These are phyloP conservation scores for Hemibagrus guttatus DNA, from an alignment of 2,797 vertebrate genomes.

Conservation along the genomic window DNA sequence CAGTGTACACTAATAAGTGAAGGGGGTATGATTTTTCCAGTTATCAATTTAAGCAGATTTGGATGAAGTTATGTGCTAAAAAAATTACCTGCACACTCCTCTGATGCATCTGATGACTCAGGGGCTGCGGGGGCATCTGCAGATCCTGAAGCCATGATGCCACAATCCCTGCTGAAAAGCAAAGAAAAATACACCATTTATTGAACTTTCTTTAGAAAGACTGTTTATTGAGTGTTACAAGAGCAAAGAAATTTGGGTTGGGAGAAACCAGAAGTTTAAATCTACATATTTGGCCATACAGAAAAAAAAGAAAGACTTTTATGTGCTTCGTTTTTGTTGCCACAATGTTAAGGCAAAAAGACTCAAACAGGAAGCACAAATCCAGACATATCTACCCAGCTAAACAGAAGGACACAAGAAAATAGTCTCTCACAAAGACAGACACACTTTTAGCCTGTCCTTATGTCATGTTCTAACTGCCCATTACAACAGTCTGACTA, in stretches of 20 bases:
- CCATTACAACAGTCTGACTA: conserved; percentile 12
- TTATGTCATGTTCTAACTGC: conserved; percentile 10
- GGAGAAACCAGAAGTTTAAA: neutral
- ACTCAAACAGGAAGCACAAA: neutral
- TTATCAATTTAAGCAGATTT: neutral
- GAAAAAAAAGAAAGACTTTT: neutral
- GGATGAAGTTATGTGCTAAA: neutral
- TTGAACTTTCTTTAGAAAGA: neutral
- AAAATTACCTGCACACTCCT: conserved; percentile 80
- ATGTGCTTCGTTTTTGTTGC: neutral
- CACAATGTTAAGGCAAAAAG: neutral
- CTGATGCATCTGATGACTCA: conserved; percentile 72
- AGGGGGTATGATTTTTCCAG: neutral
- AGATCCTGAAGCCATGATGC: conserved; percentile 78
- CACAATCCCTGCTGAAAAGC: conserved; percentile 72
- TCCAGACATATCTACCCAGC: neutral
- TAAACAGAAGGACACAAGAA: neutral
- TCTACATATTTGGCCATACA: neutral
- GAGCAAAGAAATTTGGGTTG: neutral
- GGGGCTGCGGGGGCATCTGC: conserved; percentile 69
- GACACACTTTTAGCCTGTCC: neutral
- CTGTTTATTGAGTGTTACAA: neutral
- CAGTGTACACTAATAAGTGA: neutral
- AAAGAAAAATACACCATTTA: neutral
- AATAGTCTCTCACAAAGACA: neutral